phyloP scores from a whole-genome alignment of 2,797 vertebrate genomes.

The Syncerus caffer region DNA sequence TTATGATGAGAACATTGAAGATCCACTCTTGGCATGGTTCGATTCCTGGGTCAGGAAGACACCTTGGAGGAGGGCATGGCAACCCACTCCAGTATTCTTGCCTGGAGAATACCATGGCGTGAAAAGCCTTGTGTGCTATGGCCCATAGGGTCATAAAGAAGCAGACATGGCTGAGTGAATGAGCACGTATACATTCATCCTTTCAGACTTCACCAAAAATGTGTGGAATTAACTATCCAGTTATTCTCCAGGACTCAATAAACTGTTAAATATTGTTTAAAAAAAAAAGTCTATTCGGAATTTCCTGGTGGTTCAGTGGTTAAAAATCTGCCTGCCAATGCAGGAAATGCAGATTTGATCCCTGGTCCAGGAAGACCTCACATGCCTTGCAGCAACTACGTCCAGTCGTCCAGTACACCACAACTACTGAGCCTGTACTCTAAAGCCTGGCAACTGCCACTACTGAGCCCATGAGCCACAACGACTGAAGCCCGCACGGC shows the following conservation, averaged over 20 bases:
- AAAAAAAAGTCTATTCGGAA: not conserved
- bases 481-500: rapidly evolving
- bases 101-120: not conserved
- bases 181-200: not conserved
- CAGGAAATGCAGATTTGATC: not conserved
- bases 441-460: not conserved
- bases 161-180: not conserved
- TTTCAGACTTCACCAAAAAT: not conserved
- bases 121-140: not conserved
- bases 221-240: not conserved
- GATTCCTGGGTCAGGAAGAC: not conserved
- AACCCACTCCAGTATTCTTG: not conserved
- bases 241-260: not conserved
- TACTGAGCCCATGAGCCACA: not conserved
- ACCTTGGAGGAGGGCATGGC: not conserved
- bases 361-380: not conserved
- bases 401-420: not conserved
- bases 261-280: not conserved
- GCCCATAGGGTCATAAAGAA: not conserved
- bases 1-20: not conserved
- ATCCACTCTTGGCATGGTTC: not conserved
- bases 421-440: not conserved
- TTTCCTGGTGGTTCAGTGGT: not conserved
- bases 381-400: not conserved
- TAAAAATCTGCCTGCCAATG: not conserved